Evolutionary conservation across 2,888 invertebrate species (phyloP), one percentile per base, ranked within the genome.

Genomic region (Oligia latruncula): DNA sequence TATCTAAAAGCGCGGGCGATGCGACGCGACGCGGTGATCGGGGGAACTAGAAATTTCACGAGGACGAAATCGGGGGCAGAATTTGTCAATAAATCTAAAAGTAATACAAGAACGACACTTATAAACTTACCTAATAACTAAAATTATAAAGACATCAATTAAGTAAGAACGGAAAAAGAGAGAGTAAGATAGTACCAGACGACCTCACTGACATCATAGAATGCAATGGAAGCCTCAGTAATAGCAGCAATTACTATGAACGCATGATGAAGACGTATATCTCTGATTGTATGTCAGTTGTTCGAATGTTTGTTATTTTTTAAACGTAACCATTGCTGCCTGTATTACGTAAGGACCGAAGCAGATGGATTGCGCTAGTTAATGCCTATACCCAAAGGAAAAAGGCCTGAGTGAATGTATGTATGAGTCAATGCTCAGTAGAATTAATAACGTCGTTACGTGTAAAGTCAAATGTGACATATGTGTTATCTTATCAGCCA

Each of bases 221-320:
- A 52, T 62, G 29, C 62, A 77, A 74, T 82, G 78, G 78, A 84
- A 73, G 81, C 80, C 77, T 66, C 73, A 72, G 66, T 79, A 86
- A 84, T 77, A 64, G 65, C 77, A 66, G 84, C 74, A 82, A 89
- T 88, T 83, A 78, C 52, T 29, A 68, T 66, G 68, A 82, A 81
- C 60, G 13, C 74, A 84, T 71, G 72, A 87, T 86, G 78, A 83
- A 87, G 86, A 86, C 83, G 77, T 74, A 49, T 80, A 74, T 82
- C 84, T 80, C 68, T 73, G 75, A 81, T 80, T 78, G 72, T 68
- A 72, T 72, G 65, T 62, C 55, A 82, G 86, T 81, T 80, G 62
- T 73, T 71, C 68, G 71, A 82, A 66, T 67, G 70, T 78, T 68
- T 49, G 58, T 79, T 64, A 40, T 40, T 40, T 40, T 40, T 40